Base-by-base conservation (phyloP, 2,888 invertebrate species). In the Lasius fuliginosus region DNA sequence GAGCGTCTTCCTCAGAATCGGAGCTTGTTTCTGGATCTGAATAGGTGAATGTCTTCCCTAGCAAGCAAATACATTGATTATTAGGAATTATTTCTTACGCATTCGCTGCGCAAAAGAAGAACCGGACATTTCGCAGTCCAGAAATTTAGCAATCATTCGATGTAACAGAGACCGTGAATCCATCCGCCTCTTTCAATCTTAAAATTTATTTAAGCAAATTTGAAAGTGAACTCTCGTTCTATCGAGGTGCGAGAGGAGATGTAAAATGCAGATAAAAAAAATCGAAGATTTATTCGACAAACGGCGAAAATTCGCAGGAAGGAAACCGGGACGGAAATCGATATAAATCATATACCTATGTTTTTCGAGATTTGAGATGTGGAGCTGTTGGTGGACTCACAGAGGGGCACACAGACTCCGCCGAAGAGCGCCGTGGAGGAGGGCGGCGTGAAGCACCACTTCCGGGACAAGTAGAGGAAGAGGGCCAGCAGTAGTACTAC, bases 401-500 rank as follows among this genome's bases (percentile, higher is more conserved):
- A 93, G 86, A 95, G 92, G 74, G 95, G 94, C 84, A 94, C 95
- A 94, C 94, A 96, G 94, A 95, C 94, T 94, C 95, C 93, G 90
- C 95, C 93, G 93, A 94, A 93, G 91, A 95, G 92, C n/a, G 95
- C 92, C 71, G 95, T 94, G 74, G 95, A 94, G 58, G 94, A 85
- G 65, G 92, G 95, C 94, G 92, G 95, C 92, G 96, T 96, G 94
- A 97, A 97, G 93, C 97, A 97, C 95, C 97, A 96, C 95, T 97
- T 97, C 93, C 98, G 97, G 94, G 98, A 98, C 90, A 99, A 96
- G 95, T 98, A 99, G 90, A 99, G 96, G 92, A 98, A 97, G 92
- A 98, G 96, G 89, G 98, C 97, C 92, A 99, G 96, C 90, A 99
- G 96, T 85, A 98, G 96, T 33, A 97, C 97, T 81, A 98, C 97